A percentile compares a stretch with the other conserved stretches of the same genome.
Conservation (phyloP, 1,140 invertebrate genomes). For the Linepithema humile region DNA sequence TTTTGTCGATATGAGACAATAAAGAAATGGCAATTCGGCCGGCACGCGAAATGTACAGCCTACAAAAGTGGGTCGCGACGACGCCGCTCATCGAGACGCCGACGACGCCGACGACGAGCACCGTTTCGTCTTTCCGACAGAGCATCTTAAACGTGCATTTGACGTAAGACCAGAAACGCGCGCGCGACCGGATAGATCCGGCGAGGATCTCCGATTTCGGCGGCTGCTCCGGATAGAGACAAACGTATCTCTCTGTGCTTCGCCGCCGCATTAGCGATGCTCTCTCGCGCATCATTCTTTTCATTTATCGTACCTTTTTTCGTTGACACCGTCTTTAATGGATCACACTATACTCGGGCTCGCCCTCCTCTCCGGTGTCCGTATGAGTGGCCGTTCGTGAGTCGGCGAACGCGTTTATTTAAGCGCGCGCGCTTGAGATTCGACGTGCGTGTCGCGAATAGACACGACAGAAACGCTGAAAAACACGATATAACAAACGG, state of each 20-base stretch:
- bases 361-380: conserved; percentile 24
- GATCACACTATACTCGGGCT: conserved; percentile 12
- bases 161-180: conserved; percentile 1
- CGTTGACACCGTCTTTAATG: conserved; percentile 30
- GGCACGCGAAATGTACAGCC: conserved; percentile 68
- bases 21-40: conserved; percentile 73
- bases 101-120: not conserved
- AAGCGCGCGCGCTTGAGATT: conserved; percentile 1
- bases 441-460: not conserved
- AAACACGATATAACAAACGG: not conserved
- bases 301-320: conserved; percentile 23
- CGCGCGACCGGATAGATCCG: not conserved
- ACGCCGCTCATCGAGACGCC: not conserved
- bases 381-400: not conserved
- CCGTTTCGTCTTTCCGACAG: not conserved
- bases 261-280: not conserved
- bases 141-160: not conserved
- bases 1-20: conserved; percentile 81
- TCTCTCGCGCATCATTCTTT: not conserved
- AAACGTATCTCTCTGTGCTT: not conserved
- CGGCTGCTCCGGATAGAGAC: not conserved
- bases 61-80: not conserved
- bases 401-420: conserved; percentile 44
- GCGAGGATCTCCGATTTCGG: not conserved
- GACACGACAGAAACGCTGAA: not conserved